These are phyloP conservation scores for Steinernema khuongi DNA, from an alignment of 1,140 invertebrate genomes.

Conservation along the genomic window DNA sequence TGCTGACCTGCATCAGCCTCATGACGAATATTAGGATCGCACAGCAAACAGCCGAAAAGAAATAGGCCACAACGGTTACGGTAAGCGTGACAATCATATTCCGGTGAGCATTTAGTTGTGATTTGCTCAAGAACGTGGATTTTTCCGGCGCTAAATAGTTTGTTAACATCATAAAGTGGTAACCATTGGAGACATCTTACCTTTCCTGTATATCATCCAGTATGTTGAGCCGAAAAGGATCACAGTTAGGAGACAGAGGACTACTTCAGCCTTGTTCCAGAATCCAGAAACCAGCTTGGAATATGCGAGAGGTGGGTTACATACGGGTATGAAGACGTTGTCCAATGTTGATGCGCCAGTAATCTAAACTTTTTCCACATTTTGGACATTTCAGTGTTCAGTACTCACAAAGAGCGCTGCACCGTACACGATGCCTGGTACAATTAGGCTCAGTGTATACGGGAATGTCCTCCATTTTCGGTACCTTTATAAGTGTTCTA, in stretches of 20 bases:
- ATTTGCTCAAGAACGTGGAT: background rate
- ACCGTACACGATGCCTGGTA: background rate
- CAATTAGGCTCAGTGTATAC: background rate
- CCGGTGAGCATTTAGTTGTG: background rate
- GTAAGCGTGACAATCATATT: background rate
- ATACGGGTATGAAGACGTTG: background rate
- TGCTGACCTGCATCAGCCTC: background rate
- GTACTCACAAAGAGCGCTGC: background rate
- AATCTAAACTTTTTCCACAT: background rate
- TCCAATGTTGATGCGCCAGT: background rate
- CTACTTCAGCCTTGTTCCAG: slow-evolving; percentile 5
- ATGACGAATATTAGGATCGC: background rate
- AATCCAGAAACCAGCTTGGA: background rate
- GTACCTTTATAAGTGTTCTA: background rate
- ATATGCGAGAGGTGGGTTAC: slow-evolving; percentile 3
- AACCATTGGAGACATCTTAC: background rate
- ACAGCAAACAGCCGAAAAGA: background rate
- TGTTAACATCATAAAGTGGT: background rate
- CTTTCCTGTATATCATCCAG: slow-evolving; percentile 8
- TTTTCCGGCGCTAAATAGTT: background rate
- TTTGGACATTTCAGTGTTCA: background rate
- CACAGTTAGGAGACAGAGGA: background rate
- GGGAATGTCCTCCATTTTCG: background rate
- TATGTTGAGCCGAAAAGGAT: background rate
- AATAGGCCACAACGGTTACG: background rate